A percentile compares a stretch with the other conserved stretches of the same genome.
These are phyloP conservation scores for Paramuricea clavata DNA, from an alignment of 92 coral and sea anemone species.

Conservation along the genomic window DNA sequence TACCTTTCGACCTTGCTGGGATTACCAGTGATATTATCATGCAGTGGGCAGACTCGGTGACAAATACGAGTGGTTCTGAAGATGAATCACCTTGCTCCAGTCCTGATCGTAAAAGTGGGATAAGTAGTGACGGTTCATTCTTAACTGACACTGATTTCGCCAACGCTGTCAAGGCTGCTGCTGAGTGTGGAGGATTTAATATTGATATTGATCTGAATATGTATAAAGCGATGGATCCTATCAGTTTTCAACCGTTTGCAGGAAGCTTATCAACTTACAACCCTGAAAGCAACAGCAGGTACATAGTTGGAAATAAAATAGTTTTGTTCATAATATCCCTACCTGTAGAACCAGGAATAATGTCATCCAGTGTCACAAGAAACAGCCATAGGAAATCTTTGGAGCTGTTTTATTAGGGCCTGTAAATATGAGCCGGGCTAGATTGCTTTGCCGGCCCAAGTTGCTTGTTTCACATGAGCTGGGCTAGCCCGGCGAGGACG, in stretches of 20 bases:
- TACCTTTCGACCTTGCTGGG: slow-evolving; percentile 97
- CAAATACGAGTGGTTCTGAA: slow-evolving; percentile 99
- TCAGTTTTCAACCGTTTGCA: slow-evolving; percentile 90
- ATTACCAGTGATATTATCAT: slow-evolving; percentile 98
- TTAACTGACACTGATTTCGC: slow-evolving; percentile 99
- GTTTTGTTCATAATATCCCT: too few species aligned
- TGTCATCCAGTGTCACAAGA: too few species aligned
- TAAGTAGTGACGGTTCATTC: slow-evolving; percentile 97
- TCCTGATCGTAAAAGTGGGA: slow-evolving; percentile 87
- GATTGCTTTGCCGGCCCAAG: too few species aligned
- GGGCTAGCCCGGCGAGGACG: too few species aligned
- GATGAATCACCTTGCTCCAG: slow-evolving; percentile 96
- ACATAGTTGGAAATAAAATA: too few species aligned
- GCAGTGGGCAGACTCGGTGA: slow-evolving; percentile 99
- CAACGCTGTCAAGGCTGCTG: slow-evolving; percentile 95
- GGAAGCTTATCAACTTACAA: slow-evolving; percentile 51
- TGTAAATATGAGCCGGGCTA: too few species aligned
- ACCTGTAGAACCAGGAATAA: too few species aligned
- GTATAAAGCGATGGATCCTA: slow-evolving; percentile 94
- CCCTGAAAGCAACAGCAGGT: slow-evolving; percentile 35
- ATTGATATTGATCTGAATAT: slow-evolving; percentile 78
- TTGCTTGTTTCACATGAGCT: too few species aligned
- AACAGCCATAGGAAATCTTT: too few species aligned
- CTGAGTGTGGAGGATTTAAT: slow-evolving; percentile 99
- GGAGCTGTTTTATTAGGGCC: too few species aligned